Base-by-base conservation (phyloP, 2,888 invertebrate genomes). In the Candidula unifasciata region DNA sequence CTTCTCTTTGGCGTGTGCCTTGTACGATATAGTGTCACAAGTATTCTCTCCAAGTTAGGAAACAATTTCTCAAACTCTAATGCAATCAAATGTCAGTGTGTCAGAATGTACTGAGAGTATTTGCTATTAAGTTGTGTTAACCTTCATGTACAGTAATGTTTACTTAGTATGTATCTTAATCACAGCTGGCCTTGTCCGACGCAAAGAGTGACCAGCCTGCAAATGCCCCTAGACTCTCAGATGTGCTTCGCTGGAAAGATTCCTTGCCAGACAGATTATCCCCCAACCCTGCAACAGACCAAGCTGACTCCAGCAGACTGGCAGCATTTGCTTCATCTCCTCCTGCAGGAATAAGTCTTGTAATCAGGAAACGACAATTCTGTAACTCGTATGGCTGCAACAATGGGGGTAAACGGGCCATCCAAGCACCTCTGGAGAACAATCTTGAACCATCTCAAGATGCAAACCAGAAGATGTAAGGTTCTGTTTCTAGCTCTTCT, bases 341-440 rank as follows among this genome's bases (percentile, higher is more conserved):
- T 27, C 83, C 82, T n/a, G 73, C 37, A 21, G 44, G 74, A 78
- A 79, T 66, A 84, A 44, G 33, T 74, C 10, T 57, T 76, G 30
- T 74, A 37, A 16, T 87, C 21, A 57, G 78, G 35, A 91, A 91
- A 84, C 86, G 91, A 24, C 89, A 89, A 33, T 90, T 91, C 85
- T 91, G 91, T 80, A 91, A 91, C 33, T 88, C 88, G 77, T 88
- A 88, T 69, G 91, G 91, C n/a, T 91, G 91, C 68, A 90, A 90
- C 73, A 84, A 89, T 18, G 88, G 87, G 64, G 33, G 89, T 10
- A 78, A 82, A 24, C 76, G 83, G 30, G 27, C 73, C 33, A 73
- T 60, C 6, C 44, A 76, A 66, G 33, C 44, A 10, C 44, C 60
- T 37, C 33, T 35, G 24, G 54, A 80, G 24, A 16, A 6, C 27